Evolutionary conservation across 1,140 invertebrate species (phyloP).

Genomic region (Drosophila athabasca): DNA sequence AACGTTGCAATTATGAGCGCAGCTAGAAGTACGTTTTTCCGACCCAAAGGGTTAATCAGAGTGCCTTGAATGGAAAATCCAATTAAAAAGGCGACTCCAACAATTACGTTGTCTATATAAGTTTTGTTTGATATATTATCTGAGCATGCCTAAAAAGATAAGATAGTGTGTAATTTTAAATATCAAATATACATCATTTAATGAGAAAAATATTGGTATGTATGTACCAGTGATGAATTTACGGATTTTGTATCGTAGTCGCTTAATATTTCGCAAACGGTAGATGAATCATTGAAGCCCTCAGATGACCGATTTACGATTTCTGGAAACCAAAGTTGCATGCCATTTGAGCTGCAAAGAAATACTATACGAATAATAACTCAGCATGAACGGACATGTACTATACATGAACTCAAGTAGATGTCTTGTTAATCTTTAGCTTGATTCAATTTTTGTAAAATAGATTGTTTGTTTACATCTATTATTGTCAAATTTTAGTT

Average conservation of each 20-base stretch:
- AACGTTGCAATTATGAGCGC: slow-evolving; percentile 51
- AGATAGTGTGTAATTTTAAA: not conserved
- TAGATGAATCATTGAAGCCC: slow-evolving; percentile 41
- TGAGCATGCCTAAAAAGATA: slow-evolving; percentile 64
- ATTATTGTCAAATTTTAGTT: not conserved
- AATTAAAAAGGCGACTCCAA: slow-evolving; percentile 77
- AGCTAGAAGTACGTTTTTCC: slow-evolving; percentile 72
- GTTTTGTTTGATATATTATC: slow-evolving; percentile 75
- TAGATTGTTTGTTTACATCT: too few species aligned
- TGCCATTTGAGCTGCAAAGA: slow-evolving; percentile 72
- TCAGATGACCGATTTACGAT: slow-evolving; percentile 81
- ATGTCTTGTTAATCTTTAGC: too few species aligned
- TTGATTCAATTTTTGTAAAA: too few species aligned
- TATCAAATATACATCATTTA: not conserved
- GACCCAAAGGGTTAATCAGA: slow-evolving; percentile 74
- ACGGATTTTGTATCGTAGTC: slow-evolving; percentile 20
- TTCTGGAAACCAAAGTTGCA: slow-evolving; percentile 83
- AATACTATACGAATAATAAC: not conserved
- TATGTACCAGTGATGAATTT: slow-evolving; percentile 25
- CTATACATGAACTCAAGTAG: too few species aligned
- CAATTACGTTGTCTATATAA: slow-evolving; percentile 80
- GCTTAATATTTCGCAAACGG: slow-evolving; percentile 68
- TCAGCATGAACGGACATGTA: too few species aligned
- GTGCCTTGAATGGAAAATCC: slow-evolving; percentile 74
- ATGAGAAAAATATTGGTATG: too few species aligned